Percentiles rank a stretch among this genome's conserved stretches.
phyloP scores from a whole-genome alignment of 1,140 invertebrate genomes.

The Probaryconus sp. region DNA sequence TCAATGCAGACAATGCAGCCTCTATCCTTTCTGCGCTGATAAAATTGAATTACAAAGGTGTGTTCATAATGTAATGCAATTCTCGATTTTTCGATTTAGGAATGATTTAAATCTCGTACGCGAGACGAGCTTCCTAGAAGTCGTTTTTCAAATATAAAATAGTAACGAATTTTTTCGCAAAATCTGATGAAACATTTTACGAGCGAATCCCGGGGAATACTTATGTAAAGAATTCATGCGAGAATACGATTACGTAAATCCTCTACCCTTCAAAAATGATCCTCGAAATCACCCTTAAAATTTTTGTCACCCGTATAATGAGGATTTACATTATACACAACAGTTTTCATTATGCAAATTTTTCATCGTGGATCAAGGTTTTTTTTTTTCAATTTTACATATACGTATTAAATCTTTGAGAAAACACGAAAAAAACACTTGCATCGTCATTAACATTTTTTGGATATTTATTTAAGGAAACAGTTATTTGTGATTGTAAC shows the following conservation, averaged over 20 bases:
- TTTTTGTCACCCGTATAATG: neutral
- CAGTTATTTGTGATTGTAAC: no score
- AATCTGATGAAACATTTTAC: conserved; percentile 1
- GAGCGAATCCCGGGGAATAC: neutral
- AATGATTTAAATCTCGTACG: conserved; percentile 5
- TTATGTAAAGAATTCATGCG: neutral
- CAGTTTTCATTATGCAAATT: no score
- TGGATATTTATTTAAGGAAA: no score
- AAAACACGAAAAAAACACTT: no score
- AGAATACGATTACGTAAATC: conserved; percentile 5
- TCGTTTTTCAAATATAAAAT: neutral
- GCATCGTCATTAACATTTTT: no score
- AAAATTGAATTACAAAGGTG: conserved; percentile 34
- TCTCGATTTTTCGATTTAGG: conserved; percentile 18
- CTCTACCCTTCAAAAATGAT: conserved; percentile 2
- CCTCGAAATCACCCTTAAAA: conserved; percentile 3
- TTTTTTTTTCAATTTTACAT: no score
- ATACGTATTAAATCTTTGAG: no score
- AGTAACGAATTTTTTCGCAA: no score
- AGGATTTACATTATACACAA: neutral
- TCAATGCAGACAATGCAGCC: conserved; percentile 42
- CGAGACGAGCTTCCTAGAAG: neutral
- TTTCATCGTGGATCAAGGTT: no score
- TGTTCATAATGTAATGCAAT: conserved; percentile 22
- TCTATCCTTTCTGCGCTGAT: conserved; percentile 35